Base-by-base conservation (phyloP, 1,140 invertebrate species). In the Trissolcus basalis region DNA sequence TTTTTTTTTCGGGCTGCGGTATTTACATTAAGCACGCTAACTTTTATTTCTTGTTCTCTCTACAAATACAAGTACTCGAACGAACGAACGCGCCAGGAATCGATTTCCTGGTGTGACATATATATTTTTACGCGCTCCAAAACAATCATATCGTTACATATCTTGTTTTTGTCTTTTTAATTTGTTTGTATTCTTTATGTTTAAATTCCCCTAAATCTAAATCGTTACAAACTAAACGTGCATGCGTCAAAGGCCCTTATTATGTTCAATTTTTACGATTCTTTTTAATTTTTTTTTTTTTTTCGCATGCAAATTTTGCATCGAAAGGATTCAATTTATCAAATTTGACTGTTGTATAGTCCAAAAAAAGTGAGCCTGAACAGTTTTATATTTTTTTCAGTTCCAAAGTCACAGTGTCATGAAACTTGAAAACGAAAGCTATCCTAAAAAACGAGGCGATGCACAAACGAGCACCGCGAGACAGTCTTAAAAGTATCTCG, bases 11-110 rank as follows among this genome's bases (percentile, higher is more conserved):
- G 48, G 68, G 64, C 43, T 77, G 44, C 53, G 64, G 32, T 77
- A 77, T 77, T 61, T 77, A 77, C 75, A 77, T 55, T 9, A 72
- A 77, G 75, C 75, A 64, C 13, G 58, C 73, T 76, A 76, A 69
- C 7, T 54, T 64, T 61, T 56, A n/a, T 48, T 9, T 6, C 27
- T 45, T 3, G 45, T 55, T 50, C n/a, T 59, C 12, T 53, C 72
- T 75, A 75, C 72, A 75, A 64, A 75, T 77, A 77, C 61, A 71
- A 71, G 61, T 68, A 71, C 61, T 77, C 68, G 63, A 77, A 67
- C 58, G 67, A 56, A 64, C 69, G 36, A 64, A 72, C 69, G 69
- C 60, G 47, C 48, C 48, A 64, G 15, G 48, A 49, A 45, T n/a
- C 36, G 9, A 44, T 55, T 32, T 32, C 51, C 71, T 58, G 33